phyloP scores from a whole-genome alignment of 2,797 vertebrate genomes.

The Tenualosa thibaudeaui region DNA sequence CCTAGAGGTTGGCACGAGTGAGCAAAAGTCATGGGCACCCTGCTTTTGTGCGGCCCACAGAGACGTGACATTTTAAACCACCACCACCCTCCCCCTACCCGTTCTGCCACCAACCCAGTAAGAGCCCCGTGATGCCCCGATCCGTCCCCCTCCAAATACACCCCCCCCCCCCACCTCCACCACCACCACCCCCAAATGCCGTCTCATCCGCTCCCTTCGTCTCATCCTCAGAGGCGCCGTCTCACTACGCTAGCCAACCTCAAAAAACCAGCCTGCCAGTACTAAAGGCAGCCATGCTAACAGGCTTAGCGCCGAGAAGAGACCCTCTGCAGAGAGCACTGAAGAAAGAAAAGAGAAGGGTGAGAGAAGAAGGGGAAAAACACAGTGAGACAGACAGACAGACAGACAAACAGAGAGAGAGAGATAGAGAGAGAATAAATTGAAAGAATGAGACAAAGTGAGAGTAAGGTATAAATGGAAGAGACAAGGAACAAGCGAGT shows the following conservation, averaged over 20 bases:
- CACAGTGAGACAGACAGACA: not conserved
- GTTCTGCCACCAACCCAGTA: not conserved
- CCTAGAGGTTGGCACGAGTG: not conserved
- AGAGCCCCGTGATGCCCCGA: not conserved
- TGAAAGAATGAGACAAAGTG: not conserved
- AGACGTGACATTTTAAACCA: constrained; percentile 22
- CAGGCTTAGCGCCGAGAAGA: constrained; percentile 12
- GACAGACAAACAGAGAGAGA: not conserved
- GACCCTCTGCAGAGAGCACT: not conserved
- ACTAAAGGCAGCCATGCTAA: constrained; percentile 1
- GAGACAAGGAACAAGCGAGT: not conserved
- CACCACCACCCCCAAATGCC: not conserved
- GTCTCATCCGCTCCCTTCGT: not conserved
- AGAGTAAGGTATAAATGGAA: not conserved
- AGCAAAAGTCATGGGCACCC: constrained; percentile 24
- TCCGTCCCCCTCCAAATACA: constrained; percentile 31
- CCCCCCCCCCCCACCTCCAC: not conserved
- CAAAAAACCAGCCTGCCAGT: not conserved
- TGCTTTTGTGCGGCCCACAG: constrained; percentile 45
- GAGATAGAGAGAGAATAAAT: not conserved
- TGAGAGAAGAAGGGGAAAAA: not conserved
- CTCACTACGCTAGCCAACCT: not conserved
- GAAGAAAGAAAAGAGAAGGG: not conserved
- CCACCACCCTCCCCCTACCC: not conserved
- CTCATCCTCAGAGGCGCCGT: constrained; percentile 18